phyloP scores from a whole-genome alignment of 2,797 vertebrate species.

The Mus minutoides region DNA sequence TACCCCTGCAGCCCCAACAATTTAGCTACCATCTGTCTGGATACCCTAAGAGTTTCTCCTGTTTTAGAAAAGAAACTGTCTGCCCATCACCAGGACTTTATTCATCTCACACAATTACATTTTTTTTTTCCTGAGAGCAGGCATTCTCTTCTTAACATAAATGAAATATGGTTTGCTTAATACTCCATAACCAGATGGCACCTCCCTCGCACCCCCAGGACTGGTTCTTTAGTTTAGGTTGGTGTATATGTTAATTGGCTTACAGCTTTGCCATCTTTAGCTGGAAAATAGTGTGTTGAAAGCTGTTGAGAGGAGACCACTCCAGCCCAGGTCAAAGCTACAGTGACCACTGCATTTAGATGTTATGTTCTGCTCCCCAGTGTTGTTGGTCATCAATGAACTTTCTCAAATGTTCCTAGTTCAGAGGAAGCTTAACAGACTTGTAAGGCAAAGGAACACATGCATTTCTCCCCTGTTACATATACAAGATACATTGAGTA shows the following conservation, averaged over 20 bases:
- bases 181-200: conserved; percentile 74
- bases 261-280: conserved; percentile 55
- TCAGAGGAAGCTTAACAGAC: conserved; percentile 24
- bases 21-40: background rate
- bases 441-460: background rate
- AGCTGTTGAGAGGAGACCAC: background rate
- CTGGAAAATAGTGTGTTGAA: conserved; percentile 39
- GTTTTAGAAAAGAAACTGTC: conserved; percentile 53
- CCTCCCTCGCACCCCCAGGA: conserved; percentile 77
- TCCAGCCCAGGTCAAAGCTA: background rate
- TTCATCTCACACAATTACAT: background rate
- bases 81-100: conserved; percentile 66
- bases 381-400: background rate
- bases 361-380: conserved; percentile 22
- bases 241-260: background rate
- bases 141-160: conserved; percentile 47
- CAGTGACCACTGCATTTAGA: conserved; percentile 9
- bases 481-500: background rate
- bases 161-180: conserved; percentile 54
- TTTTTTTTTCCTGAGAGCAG: conserved; percentile 35
- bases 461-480: background rate
- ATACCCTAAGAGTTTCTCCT: conserved; percentile 34
- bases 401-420: background rate
- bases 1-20: background rate
- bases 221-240: conserved; percentile 48